A percentile compares a stretch with the other conserved stretches of the same genome.
Conservation (phyloP, 2,113 vertebrate species). For the Coptodon rendalli region DNA sequence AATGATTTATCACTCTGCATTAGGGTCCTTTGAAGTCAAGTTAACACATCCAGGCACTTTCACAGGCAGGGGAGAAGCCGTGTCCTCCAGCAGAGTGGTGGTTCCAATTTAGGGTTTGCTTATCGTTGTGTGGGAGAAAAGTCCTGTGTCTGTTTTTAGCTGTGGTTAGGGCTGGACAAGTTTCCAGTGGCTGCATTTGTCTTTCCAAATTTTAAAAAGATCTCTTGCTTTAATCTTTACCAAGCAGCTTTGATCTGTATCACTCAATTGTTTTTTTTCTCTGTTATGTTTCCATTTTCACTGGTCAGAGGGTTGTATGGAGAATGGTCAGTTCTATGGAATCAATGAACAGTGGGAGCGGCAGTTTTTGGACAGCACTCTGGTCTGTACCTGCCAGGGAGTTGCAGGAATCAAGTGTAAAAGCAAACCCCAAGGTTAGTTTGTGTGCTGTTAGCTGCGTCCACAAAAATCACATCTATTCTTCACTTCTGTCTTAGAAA, state of each 20-base stretch:
- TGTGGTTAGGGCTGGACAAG: not conserved
- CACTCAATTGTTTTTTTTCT: not conserved
- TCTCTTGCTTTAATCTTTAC: not conserved
- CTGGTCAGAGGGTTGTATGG: slow-evolving; percentile 79
- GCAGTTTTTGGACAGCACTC: slow-evolving; percentile 79
- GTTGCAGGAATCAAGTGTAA: slow-evolving; percentile 89
- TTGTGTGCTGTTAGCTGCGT: not conserved
- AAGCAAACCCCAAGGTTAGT: slow-evolving; percentile 91
- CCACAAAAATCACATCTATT: not conserved
- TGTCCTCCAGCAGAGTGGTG: not conserved
- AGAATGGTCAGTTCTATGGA: slow-evolving; percentile 80
- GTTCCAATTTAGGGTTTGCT: not conserved
- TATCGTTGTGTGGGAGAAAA: not conserved
- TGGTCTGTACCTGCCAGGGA: slow-evolving; percentile 93
- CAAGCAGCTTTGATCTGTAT: not conserved
- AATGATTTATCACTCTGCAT: slow-evolving; percentile 41
- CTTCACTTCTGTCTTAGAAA: not conserved
- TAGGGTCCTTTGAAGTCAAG: slow-evolving; percentile 34
- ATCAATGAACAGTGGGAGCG: slow-evolving; percentile 92
- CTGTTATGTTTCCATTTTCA: not conserved
- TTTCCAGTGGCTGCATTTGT: not conserved
- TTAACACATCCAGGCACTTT: slow-evolving; percentile 34
- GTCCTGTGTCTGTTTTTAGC: not conserved
- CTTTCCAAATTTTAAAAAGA: not conserved
- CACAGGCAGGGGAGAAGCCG: slow-evolving; percentile 13